Percentiles rank a stretch among this genome's conserved stretches.
Evolutionary conservation across 2,797 vertebrate genomes (phyloP).

Genomic region (Pempheris klunzingeri): DNA sequence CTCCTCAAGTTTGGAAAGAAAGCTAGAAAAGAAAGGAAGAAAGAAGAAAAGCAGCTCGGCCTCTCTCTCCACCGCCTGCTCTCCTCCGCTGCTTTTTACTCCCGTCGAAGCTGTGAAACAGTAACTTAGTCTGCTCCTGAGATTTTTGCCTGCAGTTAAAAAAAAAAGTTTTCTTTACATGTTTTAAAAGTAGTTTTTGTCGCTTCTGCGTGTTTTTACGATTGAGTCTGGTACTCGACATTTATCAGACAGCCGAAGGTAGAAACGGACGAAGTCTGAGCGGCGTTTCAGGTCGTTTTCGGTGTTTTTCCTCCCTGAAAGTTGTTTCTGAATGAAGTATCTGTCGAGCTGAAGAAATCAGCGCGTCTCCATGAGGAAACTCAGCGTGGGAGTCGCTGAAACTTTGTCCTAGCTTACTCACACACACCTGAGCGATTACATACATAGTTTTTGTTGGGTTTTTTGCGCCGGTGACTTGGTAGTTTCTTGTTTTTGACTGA

Average conservation of each 20-base stretch:
- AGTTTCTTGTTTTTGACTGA: not conserved
- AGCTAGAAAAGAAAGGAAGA: slow-evolving; percentile 14
- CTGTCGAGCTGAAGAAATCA: slow-evolving; percentile 61
- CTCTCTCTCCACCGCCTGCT: slow-evolving; percentile 29
- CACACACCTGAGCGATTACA: slow-evolving; percentile 33
- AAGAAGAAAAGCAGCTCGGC: slow-evolving; percentile 25
- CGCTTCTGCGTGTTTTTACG: slow-evolving; percentile 10
- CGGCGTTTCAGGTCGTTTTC: not conserved
- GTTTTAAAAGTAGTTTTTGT: slow-evolving; percentile 27
- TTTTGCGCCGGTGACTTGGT: not conserved
- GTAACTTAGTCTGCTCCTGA: slow-evolving; percentile 25
- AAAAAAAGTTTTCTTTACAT: slow-evolving; percentile 39
- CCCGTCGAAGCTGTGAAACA: slow-evolving; percentile 51
- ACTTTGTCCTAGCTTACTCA: slow-evolving; percentile 57
- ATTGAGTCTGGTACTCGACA: slow-evolving; percentile 56
- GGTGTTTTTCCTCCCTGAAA: not conserved
- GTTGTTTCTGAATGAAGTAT: slow-evolving; percentile 66
- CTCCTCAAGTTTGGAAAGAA: slow-evolving; percentile 34
- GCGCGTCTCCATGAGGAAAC: slow-evolving; percentile 82
- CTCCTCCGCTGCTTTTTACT: slow-evolving; percentile 35
- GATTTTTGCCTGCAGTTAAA: slow-evolving; percentile 45
- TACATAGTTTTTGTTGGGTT: not conserved
- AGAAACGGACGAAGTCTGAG: not conserved
- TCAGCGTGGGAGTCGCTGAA: slow-evolving; percentile 68
- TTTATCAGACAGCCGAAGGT: not conserved